Evolutionary conservation across 2,888 invertebrate genomes (phyloP).

Genomic region (Lithophane socia): DNA sequence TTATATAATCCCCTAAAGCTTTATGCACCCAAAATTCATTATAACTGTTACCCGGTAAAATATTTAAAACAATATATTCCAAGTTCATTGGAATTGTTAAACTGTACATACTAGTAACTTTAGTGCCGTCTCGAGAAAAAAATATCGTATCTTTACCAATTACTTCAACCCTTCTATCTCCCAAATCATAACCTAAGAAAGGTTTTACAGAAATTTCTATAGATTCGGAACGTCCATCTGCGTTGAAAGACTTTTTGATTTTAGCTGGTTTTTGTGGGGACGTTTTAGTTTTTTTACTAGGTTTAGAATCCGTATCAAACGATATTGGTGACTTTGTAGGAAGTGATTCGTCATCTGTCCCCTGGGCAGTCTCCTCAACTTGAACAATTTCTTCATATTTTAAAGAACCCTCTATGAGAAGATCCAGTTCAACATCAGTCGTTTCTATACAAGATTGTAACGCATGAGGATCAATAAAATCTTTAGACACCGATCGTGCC

Average conservation of each 20-base stretch:
- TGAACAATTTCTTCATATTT: constrained; percentile 79
- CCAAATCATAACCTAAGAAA: constrained; percentile 84
- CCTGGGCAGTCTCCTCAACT: constrained; percentile 66
- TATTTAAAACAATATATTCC: constrained; percentile 80
- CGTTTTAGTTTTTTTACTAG: constrained; percentile 76
- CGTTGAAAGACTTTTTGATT: constrained; percentile 59
- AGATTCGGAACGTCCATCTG: constrained; percentile 41
- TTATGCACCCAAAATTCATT: constrained; percentile 85
- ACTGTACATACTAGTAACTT: constrained; percentile 78
- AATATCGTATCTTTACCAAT: constrained; percentile 84
- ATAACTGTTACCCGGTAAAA: constrained; percentile 78
- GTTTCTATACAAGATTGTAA: constrained; percentile 78
- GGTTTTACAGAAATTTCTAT: constrained; percentile 71
- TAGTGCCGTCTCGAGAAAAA: constrained; percentile 85
- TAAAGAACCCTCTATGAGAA: constrained; percentile 85
- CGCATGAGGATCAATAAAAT: constrained; percentile 71
- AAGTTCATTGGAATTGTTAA: constrained; percentile 82
- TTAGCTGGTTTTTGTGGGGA: constrained; percentile 70
- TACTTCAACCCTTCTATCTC: constrained; percentile 84
- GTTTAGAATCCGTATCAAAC: constrained; percentile 73
- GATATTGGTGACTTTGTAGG: constrained; percentile 70
- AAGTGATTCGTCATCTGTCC: constrained; percentile 56
- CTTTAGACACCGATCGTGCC: constrained; percentile 74
- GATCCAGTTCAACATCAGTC: constrained; percentile 78
- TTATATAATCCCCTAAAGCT: constrained; percentile 75